phyloP scores from a whole-genome alignment of 2,888 invertebrate genomes.

The Caenorhabditis sp. region DNA sequence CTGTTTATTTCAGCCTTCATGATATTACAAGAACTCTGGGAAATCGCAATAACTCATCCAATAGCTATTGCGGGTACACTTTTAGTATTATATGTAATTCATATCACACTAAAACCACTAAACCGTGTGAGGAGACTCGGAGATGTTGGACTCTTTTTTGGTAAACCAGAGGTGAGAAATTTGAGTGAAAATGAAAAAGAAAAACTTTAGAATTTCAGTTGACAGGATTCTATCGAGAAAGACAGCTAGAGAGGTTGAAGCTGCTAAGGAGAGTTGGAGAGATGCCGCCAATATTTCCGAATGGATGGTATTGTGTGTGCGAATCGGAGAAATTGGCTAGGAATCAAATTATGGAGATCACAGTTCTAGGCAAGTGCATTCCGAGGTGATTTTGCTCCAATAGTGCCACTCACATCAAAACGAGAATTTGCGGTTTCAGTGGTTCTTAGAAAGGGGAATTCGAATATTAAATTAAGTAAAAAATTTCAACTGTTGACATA shows the following conservation, averaged over 20 bases:
- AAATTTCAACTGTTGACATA: no score
- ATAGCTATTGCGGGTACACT: conserved; percentile 1
- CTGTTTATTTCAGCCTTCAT: neutral
- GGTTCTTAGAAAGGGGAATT: no score
- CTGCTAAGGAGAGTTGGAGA: conserved; percentile 85
- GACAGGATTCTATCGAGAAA: conserved; percentile 68
- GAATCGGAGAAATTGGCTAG: conserved; percentile 87
- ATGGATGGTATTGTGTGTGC: conserved; percentile 91
- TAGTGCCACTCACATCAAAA: neutral
- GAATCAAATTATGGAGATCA: conserved; percentile 86
- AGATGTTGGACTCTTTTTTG: conserved; percentile 72
- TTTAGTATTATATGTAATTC: conserved; percentile 23
- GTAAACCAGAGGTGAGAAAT: conserved; percentile 67
- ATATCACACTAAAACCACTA: conserved; percentile 61
- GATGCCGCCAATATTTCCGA: conserved; percentile 91
- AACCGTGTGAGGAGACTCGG: conserved; percentile 70
- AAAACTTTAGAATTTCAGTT: conserved; percentile 69
- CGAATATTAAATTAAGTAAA: no score
- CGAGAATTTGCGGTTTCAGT: no score
- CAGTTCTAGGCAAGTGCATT: conserved; percentile 87
- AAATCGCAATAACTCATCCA: neutral
- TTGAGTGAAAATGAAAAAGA: no score
- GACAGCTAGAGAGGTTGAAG: conserved; percentile 69
- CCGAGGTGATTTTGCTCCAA: neutral
- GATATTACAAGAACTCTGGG: conserved; percentile 38